phyloP scores from a whole-genome alignment of 2,888 invertebrate species.

The Cheilosia pagana region DNA sequence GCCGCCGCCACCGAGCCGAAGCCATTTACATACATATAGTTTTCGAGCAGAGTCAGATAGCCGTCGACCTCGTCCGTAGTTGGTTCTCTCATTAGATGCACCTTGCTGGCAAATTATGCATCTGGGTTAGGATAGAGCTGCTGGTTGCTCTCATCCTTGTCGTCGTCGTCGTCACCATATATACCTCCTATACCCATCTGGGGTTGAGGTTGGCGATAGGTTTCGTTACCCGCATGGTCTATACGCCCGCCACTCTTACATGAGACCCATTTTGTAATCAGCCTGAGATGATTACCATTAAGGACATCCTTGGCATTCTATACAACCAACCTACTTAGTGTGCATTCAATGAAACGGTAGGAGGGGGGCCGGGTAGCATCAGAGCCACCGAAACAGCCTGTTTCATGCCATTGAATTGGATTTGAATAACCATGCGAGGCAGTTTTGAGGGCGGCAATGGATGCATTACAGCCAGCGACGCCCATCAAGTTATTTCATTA shows the following conservation, averaged over 20 bases:
- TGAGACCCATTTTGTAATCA: conserved; percentile 70
- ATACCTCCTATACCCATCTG: not conserved
- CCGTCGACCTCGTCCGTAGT: conserved; percentile 54
- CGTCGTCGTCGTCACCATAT: not conserved
- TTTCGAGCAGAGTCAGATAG: conserved; percentile 31
- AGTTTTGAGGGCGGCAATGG: conserved; percentile 44
- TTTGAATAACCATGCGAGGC: conserved; percentile 65
- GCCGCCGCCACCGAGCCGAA: not conserved
- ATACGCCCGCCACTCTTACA: conserved; percentile 44
- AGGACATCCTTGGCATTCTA: conserved; percentile 62
- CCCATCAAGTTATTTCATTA: conserved; percentile 70
- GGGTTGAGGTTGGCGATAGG: conserved; percentile 39
- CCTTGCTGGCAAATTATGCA: conserved; percentile 72
- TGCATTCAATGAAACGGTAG: conserved; percentile 61
- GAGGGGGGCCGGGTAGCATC: not conserved
- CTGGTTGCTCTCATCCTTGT: not conserved
- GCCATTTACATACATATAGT: conserved; percentile 44
- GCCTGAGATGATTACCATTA: conserved; percentile 72
- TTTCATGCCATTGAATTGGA: conserved; percentile 66
- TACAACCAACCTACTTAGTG: conserved; percentile 30
- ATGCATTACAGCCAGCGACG: conserved; percentile 59
- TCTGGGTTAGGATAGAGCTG: conserved; percentile 37
- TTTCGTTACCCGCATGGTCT: conserved; percentile 64
- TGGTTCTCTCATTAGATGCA: conserved; percentile 65
- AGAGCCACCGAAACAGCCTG: conserved; percentile 33